Conservation (phyloP, 2,113 vertebrate species). For the Zingel zingel region DNA sequence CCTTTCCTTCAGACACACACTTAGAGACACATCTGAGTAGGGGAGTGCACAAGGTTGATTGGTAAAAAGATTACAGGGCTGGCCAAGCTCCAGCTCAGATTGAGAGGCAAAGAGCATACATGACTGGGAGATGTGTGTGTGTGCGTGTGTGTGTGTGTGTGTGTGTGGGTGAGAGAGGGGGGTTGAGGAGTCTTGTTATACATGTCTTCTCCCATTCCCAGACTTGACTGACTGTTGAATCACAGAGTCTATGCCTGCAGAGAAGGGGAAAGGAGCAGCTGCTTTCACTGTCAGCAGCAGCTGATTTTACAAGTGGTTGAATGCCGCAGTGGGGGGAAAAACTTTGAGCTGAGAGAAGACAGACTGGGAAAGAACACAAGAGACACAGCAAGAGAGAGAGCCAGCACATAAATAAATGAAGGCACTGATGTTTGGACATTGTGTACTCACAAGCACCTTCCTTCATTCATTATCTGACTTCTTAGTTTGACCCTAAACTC, state of each 20-base stretch:
- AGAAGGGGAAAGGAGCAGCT: conserved; percentile 40
- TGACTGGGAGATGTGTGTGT: conserved; percentile 49
- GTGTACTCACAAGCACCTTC: conserved; percentile 7
- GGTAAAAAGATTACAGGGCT: conserved; percentile 74
- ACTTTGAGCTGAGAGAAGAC: conserved; percentile 46
- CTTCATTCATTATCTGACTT: conserved; percentile 15
- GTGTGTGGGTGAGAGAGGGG: neutral
- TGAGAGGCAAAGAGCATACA: conserved; percentile 56
- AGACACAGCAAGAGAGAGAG: conserved; percentile 12
- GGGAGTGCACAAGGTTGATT: conserved; percentile 61
- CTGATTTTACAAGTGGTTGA: conserved; percentile 67
- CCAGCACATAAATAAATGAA: conserved; percentile 21
- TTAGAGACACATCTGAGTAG: conserved; percentile 33
- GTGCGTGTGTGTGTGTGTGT: neutral
- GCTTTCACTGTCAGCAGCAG: conserved; percentile 63
- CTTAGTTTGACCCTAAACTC: conserved; percentile 33
- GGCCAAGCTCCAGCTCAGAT: conserved; percentile 58
- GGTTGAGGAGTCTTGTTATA: conserved; percentile 62
- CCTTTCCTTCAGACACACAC: conserved; percentile 30
- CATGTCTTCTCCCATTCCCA: conserved; percentile 48
- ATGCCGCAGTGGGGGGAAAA: conserved; percentile 35
- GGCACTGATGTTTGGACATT: conserved; percentile 30
- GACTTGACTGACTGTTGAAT: conserved; percentile 72
- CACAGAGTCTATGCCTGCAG: conserved; percentile 52
- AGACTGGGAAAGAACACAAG: neutral